Base-by-base conservation (phyloP, 2,888 invertebrate species). In the Cephus sareptanus region DNA sequence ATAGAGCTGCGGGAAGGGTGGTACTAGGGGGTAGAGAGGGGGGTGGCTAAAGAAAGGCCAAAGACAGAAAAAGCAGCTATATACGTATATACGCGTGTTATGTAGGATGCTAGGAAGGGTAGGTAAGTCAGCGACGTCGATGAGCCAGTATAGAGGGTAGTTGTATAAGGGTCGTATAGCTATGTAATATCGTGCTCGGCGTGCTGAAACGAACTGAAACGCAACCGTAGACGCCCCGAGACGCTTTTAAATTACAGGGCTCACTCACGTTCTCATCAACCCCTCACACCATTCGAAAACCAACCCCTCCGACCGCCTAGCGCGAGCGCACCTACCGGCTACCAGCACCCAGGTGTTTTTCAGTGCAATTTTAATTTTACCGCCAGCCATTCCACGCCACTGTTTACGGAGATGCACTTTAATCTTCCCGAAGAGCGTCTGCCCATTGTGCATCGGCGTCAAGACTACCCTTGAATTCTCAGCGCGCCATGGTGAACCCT, bases 401-500 rank as follows among this genome's bases (percentile, higher is more conserved):
- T 79, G 80, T 78, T 75, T 70, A 70, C 70, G 70, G 78, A 81
- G 80, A 83, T 84, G 83, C 85, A 85, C 85, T 86, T 87, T 87
- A 87, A 87, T 87, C 84, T 87, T 87, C 86, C 83, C 81, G 83
- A 81, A 84, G 84, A 85, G 86, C 84, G 83, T 84, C 83, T 33
- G 15, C 70, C 30, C 84, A 83, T 85, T 85, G 84, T 83, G 79
- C 79, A 77, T 82, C 83, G 76, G 75, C 77, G 74, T 35, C 40
- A 40, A 40, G 70, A 33, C 31, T 30, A 33, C 70, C 70, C 31
- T 70, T 70, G 30, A 12, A 70, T 70, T 70, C 70, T 70, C 30
- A 30, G 13, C 11, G 70, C 70, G 11, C 70, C 31, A 30, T 70
- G 12, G 70, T 1, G 70, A 70, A 30, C 30, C 70, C 33, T 11